These are phyloP conservation scores for Hyperoplus immaculatus DNA, from an alignment of 2,797 vertebrate genomes.

Conservation along the genomic window DNA sequence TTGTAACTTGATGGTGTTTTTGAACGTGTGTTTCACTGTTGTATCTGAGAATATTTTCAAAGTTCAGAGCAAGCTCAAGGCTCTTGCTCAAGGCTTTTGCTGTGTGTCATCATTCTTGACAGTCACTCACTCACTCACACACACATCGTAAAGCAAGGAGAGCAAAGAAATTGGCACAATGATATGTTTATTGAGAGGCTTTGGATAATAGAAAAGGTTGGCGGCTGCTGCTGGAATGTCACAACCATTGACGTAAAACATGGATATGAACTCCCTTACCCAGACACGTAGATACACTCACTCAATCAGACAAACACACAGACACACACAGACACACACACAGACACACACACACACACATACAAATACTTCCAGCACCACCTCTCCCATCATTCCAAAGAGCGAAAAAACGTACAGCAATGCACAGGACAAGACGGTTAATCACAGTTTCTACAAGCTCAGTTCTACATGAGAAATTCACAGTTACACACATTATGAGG, in stretches of 20 bases:
- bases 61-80: conserved; percentile 70
- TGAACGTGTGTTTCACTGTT: conserved; percentile 29
- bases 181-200: conserved; percentile 88
- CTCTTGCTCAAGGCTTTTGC: conserved; percentile 43
- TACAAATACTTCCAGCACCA: neutral
- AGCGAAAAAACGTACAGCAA: conserved; percentile 71
- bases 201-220: conserved; percentile 85
- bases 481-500: conserved; percentile 70
- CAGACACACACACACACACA: conserved; percentile 13
- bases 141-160: conserved; percentile 54
- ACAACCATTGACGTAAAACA: conserved; percentile 80
- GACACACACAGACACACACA: conserved; percentile 12
- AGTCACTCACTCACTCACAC: conserved; percentile 60
- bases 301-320: conserved; percentile 22
- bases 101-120: conserved; percentile 54
- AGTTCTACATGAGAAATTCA: conserved; percentile 77
- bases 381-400: conserved; percentile 41
- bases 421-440: conserved; percentile 77
- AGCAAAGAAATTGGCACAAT: conserved; percentile 76
- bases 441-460: conserved; percentile 80
- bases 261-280: conserved; percentile 69
- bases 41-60: conserved; percentile 60
- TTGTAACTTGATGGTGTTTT: conserved; percentile 7
- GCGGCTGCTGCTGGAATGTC: conserved; percentile 80
- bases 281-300: conserved; percentile 36